Evolutionary conservation across 2,797 vertebrate genomes (phyloP), one percentile per base, ranked within the genome.

Genomic region (Aulostomus chinensis): DNA sequence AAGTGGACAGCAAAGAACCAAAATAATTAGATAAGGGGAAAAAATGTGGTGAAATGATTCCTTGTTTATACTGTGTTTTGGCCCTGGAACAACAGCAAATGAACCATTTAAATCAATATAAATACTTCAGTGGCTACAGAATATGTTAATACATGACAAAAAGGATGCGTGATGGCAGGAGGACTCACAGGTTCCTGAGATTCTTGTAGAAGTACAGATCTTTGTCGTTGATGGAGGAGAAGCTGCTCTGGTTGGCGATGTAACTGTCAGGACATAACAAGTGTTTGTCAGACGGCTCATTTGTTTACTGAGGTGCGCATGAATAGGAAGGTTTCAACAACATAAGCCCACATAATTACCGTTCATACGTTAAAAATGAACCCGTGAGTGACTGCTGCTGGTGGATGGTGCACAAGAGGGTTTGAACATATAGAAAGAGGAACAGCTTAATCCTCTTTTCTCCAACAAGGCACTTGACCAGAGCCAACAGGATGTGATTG

Each of bases 141-240:
- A 29, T 21, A 43, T 16, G 10, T n/a, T 17, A 8, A 31, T 9
- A 20, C 8, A 11, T 7, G 9, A 24, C 0, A 7, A 9, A 26
- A 25, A n/a, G n/a, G n/a, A n/a, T n/a, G n/a, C n/a, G n/a, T 4
- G 31, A 5, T 12, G n/a, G 11, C 3, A 33, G 3, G 48, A 56
- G 68, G 68, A 97, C 97, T 97, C 78, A 99, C 97, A 99, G 80
- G 80, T 97, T 99, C 89, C 88, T 94, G 81, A 99, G 94, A 83
- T 94, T 96, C 80, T 88, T 91, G 64, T 98, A 99, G 76, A 86
- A 80, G 85, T 93, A 84, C 77, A 98, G 90, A 54, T 99, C 96
- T 74, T 93, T 92, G 77, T 96, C 94, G 12, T 93, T 97, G 89
- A 99, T 97, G 74, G 93, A 93, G 70, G 93, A 93, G 73, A 98